Evolutionary conservation across 92 coral and sea anemone genomes (phyloP).

Genomic region (Palythoa caribaeorum): DNA sequence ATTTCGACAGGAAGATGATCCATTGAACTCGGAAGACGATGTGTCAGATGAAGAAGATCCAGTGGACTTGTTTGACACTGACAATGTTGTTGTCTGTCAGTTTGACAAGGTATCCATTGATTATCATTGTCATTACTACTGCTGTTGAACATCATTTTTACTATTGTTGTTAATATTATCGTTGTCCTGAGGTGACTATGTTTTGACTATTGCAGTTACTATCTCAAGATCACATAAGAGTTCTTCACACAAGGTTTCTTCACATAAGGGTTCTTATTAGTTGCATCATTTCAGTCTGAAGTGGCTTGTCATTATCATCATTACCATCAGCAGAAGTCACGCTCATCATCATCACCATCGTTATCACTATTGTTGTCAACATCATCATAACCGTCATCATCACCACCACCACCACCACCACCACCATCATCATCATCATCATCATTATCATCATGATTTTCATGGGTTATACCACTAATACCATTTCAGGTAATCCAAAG

Average conservation of each 20-base stretch:
- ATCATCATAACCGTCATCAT: not conserved
- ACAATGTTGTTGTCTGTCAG: conserved; percentile 97
- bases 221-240: too few species aligned
- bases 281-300: not conserved
- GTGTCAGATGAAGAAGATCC: conserved; percentile 93
- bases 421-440: not conserved
- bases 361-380: not conserved
- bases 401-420: not conserved
- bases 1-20: conserved; percentile 77
- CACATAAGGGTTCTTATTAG: too few species aligned
- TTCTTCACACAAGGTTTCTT: too few species aligned
- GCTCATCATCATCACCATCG: not conserved
- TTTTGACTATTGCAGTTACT: too few species aligned
- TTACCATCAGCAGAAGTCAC: not conserved
- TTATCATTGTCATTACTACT: not conserved
- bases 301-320: not conserved
- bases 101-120: conserved; percentile 83
- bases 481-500: too few species aligned
- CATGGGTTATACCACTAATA: too few species aligned
- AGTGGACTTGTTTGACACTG: conserved; percentile 93
- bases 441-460: not conserved
- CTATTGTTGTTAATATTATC: too few species aligned
- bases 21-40: conserved; percentile 91
- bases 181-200: too few species aligned
- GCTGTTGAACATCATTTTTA: too few species aligned